phyloP scores from a whole-genome alignment of 2,113 vertebrate species.

The Phylloscopus trochilus region DNA sequence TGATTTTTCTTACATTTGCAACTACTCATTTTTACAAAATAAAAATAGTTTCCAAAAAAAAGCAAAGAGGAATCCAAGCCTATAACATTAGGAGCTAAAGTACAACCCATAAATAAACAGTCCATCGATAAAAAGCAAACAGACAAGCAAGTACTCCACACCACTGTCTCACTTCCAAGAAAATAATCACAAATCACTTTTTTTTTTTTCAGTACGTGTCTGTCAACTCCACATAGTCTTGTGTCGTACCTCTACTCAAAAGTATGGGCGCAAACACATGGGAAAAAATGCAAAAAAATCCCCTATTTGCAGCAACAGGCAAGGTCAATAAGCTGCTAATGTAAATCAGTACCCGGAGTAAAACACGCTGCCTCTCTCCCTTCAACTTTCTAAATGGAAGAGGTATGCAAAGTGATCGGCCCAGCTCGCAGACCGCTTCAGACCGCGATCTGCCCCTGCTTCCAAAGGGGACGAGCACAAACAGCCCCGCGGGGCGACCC shows the following conservation, averaged over 20 bases:
- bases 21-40: neutral
- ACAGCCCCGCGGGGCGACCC: neutral
- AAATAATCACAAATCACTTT: neutral
- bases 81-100: neutral
- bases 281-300: neutral
- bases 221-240: neutral
- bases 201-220: neutral
- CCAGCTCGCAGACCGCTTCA: neutral
- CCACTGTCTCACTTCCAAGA: neutral
- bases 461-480: neutral
- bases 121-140: neutral
- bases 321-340: slow-evolving; percentile 7
- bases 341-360: neutral
- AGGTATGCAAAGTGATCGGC: neutral
- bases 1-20: neutral
- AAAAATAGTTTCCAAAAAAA: neutral
- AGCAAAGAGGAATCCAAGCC: neutral
- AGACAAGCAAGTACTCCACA: neutral
- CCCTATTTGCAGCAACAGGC: neutral
- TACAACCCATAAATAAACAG: neutral
- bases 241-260: neutral
- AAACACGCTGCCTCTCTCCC: neutral
- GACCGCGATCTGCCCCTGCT: neutral
- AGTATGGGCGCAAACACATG: accelerated
- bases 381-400: neutral